Percentiles rank a stretch among this genome's conserved stretches.
Conservation (phyloP, 1,140 invertebrate genomes). For the Drosophila repletoides region DNA sequence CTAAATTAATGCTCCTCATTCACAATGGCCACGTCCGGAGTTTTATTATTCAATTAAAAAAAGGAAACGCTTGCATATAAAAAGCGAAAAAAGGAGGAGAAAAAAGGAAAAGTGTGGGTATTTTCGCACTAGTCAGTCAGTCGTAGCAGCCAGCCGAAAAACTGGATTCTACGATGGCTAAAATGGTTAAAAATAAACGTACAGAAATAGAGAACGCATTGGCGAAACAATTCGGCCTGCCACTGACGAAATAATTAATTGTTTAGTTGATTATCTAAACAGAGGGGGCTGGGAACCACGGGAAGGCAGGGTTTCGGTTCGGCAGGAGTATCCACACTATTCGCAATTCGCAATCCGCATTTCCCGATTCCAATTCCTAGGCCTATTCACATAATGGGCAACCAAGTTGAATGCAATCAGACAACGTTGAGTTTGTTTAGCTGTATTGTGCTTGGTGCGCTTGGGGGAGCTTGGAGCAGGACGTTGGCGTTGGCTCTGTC, state of each 20-base stretch:
- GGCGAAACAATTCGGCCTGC: constrained; percentile 62
- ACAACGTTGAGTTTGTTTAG: constrained; percentile 44
- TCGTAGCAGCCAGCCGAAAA: background rate
- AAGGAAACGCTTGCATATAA: constrained; percentile 51
- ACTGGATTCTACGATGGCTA: too few species aligned
- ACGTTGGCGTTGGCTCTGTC: constrained; percentile 20
- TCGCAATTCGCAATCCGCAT: constrained; percentile 3
- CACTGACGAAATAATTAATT: constrained; percentile 71
- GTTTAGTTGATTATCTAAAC: constrained; percentile 80
- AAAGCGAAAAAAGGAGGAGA: constrained; percentile 48
- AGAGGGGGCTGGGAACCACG: too few species aligned
- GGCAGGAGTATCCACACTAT: constrained; percentile 16
- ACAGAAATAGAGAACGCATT: constrained; percentile 46
- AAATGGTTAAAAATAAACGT: background rate
- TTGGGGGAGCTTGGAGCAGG: too few species aligned
- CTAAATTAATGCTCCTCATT: constrained; percentile 62
- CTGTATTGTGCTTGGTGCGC: constrained; percentile 36
- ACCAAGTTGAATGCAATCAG: constrained; percentile 45
- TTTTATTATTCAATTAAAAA: constrained; percentile 73
- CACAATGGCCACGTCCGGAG: constrained; percentile 23
- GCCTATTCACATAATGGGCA: constrained; percentile 35
- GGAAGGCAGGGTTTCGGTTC: background rate
- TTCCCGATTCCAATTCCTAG: constrained; percentile 34
- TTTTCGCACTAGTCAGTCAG: constrained; percentile 30
- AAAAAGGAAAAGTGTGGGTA: too few species aligned